Conservation (phyloP, 2,888 invertebrate species). For the Acholoe squamosa region DNA sequence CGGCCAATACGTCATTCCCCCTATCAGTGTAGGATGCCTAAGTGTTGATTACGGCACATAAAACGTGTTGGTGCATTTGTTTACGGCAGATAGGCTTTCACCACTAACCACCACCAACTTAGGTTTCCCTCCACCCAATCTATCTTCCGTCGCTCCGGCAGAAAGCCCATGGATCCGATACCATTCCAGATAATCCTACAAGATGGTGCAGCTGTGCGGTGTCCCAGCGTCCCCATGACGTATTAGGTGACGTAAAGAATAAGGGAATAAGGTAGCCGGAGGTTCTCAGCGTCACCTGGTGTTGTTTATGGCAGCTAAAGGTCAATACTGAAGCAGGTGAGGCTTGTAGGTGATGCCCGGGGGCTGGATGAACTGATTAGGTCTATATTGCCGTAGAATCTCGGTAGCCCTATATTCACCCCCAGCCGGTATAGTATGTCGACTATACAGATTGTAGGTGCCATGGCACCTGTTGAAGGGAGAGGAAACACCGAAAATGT, state of each 20-base stretch:
- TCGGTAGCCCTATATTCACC: no score
- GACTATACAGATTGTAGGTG: no score
- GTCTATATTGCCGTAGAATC: no score
- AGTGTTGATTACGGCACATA: constrained; percentile 24
- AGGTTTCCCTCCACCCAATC: background rate
- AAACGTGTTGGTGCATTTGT: constrained; percentile 1
- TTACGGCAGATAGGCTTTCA: background rate
- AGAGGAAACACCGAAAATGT: no score
- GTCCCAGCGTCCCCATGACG: constrained; percentile 1
- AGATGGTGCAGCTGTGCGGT: background rate
- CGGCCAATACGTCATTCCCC: background rate
- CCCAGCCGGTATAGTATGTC: no score
- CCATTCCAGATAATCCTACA: constrained; percentile 2
- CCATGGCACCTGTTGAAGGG: no score
- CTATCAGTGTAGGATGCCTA: background rate
- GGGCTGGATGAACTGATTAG: background rate
- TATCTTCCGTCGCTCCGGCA: background rate
- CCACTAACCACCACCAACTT: background rate
- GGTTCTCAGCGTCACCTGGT: background rate
- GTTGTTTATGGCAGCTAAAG: no score
- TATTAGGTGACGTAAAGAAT: background rate
- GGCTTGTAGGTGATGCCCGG: no score
- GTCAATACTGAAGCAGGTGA: no score
- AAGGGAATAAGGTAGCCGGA: background rate
- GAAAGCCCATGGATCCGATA: background rate